A percentile compares a stretch with the other conserved stretches of the same genome.
Evolutionary conservation across 2,888 invertebrate genomes (phyloP).

Genomic region (Leuctra nigra): DNA sequence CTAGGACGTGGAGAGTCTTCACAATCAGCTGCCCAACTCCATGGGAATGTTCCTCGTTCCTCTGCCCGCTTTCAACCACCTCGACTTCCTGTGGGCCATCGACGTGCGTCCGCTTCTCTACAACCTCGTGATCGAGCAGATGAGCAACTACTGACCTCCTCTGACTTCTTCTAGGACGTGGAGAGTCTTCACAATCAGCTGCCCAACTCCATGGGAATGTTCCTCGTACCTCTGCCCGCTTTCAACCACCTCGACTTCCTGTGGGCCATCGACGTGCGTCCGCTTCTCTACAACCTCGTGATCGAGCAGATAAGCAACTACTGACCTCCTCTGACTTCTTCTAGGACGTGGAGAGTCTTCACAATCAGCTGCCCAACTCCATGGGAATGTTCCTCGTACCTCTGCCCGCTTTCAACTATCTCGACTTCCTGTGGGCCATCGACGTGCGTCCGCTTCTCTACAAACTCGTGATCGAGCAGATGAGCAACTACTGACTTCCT

Average conservation of each 20-base stretch:
- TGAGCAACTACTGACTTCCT: too few relatives aligned
- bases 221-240: conserved; percentile 47
- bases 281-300: conserved; percentile 51
- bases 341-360: conserved; percentile 52
- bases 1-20: conserved; percentile 52
- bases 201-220: conserved; percentile 49
- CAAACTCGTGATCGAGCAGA: conserved; percentile 48
- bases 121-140: conserved; percentile 48
- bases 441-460: conserved; percentile 53
- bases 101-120: conserved; percentile 53
- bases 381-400: conserved; percentile 52
- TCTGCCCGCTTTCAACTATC: conserved; percentile 53
- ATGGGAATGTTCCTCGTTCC: conserved; percentile 52
- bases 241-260: conserved; percentile 68
- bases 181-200: conserved; percentile 46
- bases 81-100: conserved; percentile 64
- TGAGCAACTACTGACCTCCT: too few relatives aligned
- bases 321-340: conserved; percentile 40
- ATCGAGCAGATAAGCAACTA: conserved; percentile 50
- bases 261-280: conserved; percentile 55
- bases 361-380: conserved; percentile 46
- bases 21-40: conserved; percentile 46
- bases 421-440: conserved; percentile 64
- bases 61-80: conserved; percentile 53
- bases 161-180: conserved; percentile 50